Percentiles rank a stretch among this genome's conserved stretches.
phyloP scores from a whole-genome alignment of 1,140 invertebrate genomes.

The Drosophila saltans region DNA sequence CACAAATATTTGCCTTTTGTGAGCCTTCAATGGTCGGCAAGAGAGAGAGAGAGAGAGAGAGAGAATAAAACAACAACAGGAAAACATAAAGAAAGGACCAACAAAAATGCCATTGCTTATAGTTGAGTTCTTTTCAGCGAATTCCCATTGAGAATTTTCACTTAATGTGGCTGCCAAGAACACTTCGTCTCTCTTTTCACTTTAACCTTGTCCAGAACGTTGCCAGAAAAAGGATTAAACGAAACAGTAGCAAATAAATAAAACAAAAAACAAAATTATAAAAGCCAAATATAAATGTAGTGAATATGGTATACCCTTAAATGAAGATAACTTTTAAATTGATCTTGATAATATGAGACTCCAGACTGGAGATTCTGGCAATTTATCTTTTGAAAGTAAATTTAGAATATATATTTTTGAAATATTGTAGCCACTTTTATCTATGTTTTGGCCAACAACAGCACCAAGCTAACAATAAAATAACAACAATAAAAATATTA shows the following conservation, averaged over 20 bases:
- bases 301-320: neutral
- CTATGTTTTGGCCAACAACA: no score
- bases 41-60: no score
- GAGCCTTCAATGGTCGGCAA: neutral
- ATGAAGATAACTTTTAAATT: no score
- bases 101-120: slow-evolving; percentile 9
- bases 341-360: no score
- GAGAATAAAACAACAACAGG: no score
- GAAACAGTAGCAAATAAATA: slow-evolving; percentile 43
- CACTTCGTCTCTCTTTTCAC: slow-evolving; percentile 11
- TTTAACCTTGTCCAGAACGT: neutral
- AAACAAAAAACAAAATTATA: slow-evolving; percentile 14
- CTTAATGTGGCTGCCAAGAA: slow-evolving; percentile 5
- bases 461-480: no score
- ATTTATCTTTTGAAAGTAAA: no score
- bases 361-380: no score
- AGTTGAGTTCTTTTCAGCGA: slow-evolving; percentile 13
- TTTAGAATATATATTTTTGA: no score
- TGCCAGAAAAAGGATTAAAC: slow-evolving; percentile 51
- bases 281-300: neutral
- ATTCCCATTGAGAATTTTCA: slow-evolving; percentile 29
- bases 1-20: slow-evolving; percentile 17
- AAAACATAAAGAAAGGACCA: neutral
- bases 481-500: no score
- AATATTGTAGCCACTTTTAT: no score